Base-by-base conservation (phyloP, 2,888 invertebrate species). In the Chydorus sphaericus region DNA sequence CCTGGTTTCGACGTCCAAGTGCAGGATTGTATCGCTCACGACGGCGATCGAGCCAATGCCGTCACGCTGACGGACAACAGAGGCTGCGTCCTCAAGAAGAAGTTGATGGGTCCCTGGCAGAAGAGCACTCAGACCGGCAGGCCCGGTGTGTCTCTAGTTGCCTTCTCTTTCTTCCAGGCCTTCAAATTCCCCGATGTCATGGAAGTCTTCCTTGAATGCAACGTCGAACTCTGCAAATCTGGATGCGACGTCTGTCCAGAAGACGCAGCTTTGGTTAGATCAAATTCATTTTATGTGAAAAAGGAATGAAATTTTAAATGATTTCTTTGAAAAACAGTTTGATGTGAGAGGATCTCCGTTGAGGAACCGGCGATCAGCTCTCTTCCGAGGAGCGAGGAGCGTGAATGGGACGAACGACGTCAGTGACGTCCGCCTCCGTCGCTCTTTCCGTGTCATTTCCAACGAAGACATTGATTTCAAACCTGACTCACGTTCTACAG, bases 111-210 rank as follows among this genome's bases (percentile, higher is more conserved):
- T 1, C 77, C 83, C 0, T 87, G 86, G 80, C 85, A 85, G 66
- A 85, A 84, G 67, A 84, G 84, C 0, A 77, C 77, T 62, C 80
- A 83, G 3, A 83, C 84, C 4, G 81, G 81, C 38, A 81, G 81
- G 38, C 79, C 80, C 0, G 83, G 82, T 20, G 82, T 83, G 8
- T 81, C 83, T 4, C 77, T 85, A 23, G 80, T 85, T 28, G 84
- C 85, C 0, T 86, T 77, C 63, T 83, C 87, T 0, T 83, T 75
- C 74, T 85, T 86, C 71, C 53, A 63, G 64, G 67, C 67, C 28
- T 68, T 68, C 60, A 86, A 86, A 69, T 87, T 87, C 73, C 86
- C 86, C 0, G 86, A 87, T 64, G 80, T 84, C 50, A 85, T 85
- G 82, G 86, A 87, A 63, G 71, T 87, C 51, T 81, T 82, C 62